Conservation (phyloP, 2,113 vertebrate species). For the Forbesichthys papilliferus region DNA sequence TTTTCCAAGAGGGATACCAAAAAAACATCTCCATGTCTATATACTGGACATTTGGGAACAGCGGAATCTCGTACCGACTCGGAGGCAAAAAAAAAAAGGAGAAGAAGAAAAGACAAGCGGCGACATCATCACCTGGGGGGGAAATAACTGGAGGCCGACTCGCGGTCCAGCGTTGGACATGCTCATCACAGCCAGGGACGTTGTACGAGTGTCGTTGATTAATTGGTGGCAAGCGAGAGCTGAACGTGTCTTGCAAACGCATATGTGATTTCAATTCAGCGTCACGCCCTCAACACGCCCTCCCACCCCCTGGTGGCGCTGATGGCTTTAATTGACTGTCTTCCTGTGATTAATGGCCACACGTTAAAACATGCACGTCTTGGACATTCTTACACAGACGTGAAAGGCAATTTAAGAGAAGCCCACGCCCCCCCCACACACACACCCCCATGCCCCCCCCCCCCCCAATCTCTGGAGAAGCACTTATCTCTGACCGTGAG, state of each 20-base stretch:
- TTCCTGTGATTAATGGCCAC: conserved; percentile 79
- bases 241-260: conserved; percentile 36
- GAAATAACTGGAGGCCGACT: conserved; percentile 13
- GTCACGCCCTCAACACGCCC: conserved; percentile 11
- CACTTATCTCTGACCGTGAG: conserved; percentile 78
- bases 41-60: no score
- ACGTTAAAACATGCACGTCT: conserved; percentile 84
- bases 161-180: conserved; percentile 5
- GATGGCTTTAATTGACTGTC: conserved; percentile 79
- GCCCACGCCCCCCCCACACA: not conserved
- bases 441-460: no score
- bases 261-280: conserved; percentile 25
- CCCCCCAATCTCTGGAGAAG: conserved; percentile 76
- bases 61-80: no score
- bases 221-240: conserved; percentile 23
- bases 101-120: not conserved
- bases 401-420: conserved; percentile 67
- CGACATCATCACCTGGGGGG: no score
- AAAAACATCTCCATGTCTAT: conserved; percentile 25
- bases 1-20: conserved; percentile 30
- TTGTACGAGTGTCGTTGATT: conserved; percentile 26
- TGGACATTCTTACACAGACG: conserved; percentile 74
- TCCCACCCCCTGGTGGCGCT: conserved; percentile 33
- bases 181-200: conserved; percentile 8
- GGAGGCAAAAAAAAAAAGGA: not conserved